A percentile compares a stretch with the other conserved stretches of the same genome.
phyloP scores from a whole-genome alignment of 2,888 invertebrate species.

The Steinernema hermaphroditum region DNA sequence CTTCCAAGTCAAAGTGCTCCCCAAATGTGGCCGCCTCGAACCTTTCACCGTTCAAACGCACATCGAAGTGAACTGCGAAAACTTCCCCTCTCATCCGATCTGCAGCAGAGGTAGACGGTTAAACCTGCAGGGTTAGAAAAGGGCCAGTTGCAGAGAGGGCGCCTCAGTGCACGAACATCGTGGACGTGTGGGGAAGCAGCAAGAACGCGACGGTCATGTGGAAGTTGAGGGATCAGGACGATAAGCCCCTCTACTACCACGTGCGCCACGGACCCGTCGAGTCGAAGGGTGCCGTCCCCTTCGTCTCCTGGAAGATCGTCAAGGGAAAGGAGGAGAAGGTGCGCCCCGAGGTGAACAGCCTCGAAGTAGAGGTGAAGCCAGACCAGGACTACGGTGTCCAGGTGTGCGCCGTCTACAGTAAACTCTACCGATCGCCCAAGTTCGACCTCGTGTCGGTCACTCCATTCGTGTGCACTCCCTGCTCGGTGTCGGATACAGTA shows the following conservation, averaged over 20 bases:
- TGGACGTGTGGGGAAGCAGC: conserved; percentile 48
- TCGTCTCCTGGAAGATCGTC: conserved; percentile 54
- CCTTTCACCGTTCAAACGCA: conserved; percentile 59
- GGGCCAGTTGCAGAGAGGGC: conserved; percentile 35
- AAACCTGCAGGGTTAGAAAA: too few species aligned
- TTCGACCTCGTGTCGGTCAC: conserved; percentile 59
- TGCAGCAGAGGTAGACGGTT: not conserved
- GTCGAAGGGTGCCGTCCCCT: conserved; percentile 52
- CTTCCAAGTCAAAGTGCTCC: conserved; percentile 57
- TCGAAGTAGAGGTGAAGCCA: conserved; percentile 49
- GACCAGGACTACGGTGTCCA: conserved; percentile 58
- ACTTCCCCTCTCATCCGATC: conserved; percentile 41
- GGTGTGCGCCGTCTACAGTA: conserved; percentile 50
- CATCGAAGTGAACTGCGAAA: conserved; percentile 60
- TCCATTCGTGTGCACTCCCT: conserved; percentile 56
- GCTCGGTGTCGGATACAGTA: conserved; percentile 44
- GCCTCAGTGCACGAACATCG: conserved; percentile 51
- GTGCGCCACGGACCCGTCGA: conserved; percentile 55
- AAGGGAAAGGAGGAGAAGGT: conserved; percentile 53
- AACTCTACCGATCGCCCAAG: conserved; percentile 47
- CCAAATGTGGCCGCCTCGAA: conserved; percentile 57
- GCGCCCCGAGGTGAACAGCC: conserved; percentile 49
- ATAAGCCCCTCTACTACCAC: conserved; percentile 54
- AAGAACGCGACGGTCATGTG: conserved; percentile 54
- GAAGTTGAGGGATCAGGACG: conserved; percentile 41